Evolutionary conservation across 2,888 invertebrate genomes (phyloP).

Genomic region (Holacanthella duospinosa): DNA sequence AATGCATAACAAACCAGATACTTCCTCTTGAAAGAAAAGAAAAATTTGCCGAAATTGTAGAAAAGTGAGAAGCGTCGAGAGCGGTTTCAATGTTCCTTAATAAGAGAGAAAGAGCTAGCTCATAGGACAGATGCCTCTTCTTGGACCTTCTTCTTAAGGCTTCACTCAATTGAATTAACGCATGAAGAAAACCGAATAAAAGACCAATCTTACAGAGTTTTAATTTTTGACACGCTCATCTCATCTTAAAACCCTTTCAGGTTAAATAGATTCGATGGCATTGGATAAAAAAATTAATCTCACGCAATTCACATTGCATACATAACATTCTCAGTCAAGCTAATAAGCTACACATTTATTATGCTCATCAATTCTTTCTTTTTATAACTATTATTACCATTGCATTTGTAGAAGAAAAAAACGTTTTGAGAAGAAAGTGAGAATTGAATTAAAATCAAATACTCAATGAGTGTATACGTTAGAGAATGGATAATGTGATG

Average conservation of each 20-base stretch:
- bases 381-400: neutral
- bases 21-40: neutral
- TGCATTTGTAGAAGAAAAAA: neutral
- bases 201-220: neutral
- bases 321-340: neutral
- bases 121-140: neutral
- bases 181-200: neutral
- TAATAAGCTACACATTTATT: neutral
- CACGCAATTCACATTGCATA: constrained; percentile 1
- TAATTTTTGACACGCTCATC: constrained; percentile 4
- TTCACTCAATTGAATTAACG: neutral
- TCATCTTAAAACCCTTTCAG: neutral
- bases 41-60: neutral
- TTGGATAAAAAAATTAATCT: neutral
- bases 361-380: neutral
- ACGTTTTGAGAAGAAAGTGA: neutral
- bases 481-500: too few relatives aligned
- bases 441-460: neutral
- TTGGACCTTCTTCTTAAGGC: neutral
- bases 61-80: neutral
- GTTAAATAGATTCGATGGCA: neutral
- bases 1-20: neutral
- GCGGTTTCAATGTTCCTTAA: too few relatives aligned
- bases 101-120: neutral
- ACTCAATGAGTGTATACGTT: neutral